phyloP scores from a whole-genome alignment of 2,113 vertebrate genomes.

The Chelonoidis abingdonii region DNA sequence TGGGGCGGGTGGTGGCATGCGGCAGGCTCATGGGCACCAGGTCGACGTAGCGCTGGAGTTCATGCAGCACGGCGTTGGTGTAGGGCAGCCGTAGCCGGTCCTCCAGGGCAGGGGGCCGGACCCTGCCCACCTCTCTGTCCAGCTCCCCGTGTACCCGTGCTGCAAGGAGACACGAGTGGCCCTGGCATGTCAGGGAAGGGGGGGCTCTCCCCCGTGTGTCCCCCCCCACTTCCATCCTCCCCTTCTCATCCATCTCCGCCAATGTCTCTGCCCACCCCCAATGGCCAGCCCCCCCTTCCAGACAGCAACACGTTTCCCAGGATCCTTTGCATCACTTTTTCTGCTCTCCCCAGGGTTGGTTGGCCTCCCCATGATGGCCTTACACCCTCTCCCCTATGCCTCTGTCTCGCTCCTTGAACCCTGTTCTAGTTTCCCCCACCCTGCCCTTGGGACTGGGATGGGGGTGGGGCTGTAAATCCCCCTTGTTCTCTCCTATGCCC shows the following conservation, averaged over 20 bases:
- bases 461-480: not conserved
- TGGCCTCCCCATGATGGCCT: too few relatives aligned
- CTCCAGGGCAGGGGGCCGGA: conserved; percentile 6
- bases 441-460: not conserved
- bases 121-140: conserved; percentile 29
- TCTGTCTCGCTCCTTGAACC: too few relatives aligned
- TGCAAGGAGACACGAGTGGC: not conserved
- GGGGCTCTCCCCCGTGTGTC: too few relatives aligned
- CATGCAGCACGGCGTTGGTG: conserved; percentile 58
- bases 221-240: too few relatives aligned
- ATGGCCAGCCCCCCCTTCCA: not conserved
- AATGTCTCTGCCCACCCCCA: too few relatives aligned
- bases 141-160: conserved; percentile 59
- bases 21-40: conserved; percentile 72
- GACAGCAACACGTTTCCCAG: not conserved
- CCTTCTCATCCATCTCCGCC: too few relatives aligned
- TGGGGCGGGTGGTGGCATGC: conserved; percentile 26
- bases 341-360: too few relatives aligned
- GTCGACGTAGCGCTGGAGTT: conserved; percentile 62
- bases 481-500: not conserved
- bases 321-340: not conserved
- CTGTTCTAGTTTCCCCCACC: not conserved
- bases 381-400: not conserved
- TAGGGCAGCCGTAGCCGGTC: conserved; percentile 60
- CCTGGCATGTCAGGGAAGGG: not conserved